Base-by-base conservation (phyloP, 2,888 invertebrate genomes). In the Oconnorella tubifera region DNA sequence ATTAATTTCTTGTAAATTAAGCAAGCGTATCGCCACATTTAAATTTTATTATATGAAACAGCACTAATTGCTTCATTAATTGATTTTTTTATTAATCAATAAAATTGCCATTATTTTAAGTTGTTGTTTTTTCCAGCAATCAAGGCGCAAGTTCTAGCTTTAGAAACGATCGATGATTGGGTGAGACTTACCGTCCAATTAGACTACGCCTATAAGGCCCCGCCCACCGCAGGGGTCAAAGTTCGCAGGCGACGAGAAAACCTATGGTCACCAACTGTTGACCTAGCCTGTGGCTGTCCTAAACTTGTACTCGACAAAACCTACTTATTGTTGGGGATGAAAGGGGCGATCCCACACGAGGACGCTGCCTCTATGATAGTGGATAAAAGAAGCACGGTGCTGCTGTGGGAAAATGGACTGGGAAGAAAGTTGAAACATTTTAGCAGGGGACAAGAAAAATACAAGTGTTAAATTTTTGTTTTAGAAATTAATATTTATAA, bases 221-320 rank as follows among this genome's bases (percentile, higher is more conserved):
- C 40, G 6, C 40, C 40, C 40, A 6, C 19, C 40, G 19, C 6
- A 40, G 40, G 40, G 6, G n/a, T n/a, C n/a, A n/a, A n/a, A n/a
- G n/a, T n/a, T n/a, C n/a, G n/a, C n/a, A n/a, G n/a, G n/a, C 40
- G 40, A 14, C 40, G 40, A 6, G 10, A 40, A 6, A n/a, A 53
- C 31, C 32, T 65, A n/a, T 57, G 56, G 50, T 32, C 60, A 10
- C 48, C 55, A n/a, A 49, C 10, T 28, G 56, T 14, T 10, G 48
- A 61, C 23, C 56, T 56, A 32, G 56, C 33, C 28, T 65, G 65
- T 58, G 56, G 32, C 51, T 65, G 65, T 32, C 65, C 62, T 31
- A 57, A 55, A 27, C 28, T 58, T 1, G 59, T 25, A 28, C 59
- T 58, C 23, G 33, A 58, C 59, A 58, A 58, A 40, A 58, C 59